These are phyloP conservation scores for Ptychoptera albimana DNA, from an alignment of 2,888 invertebrate species.

Conservation along the genomic window DNA sequence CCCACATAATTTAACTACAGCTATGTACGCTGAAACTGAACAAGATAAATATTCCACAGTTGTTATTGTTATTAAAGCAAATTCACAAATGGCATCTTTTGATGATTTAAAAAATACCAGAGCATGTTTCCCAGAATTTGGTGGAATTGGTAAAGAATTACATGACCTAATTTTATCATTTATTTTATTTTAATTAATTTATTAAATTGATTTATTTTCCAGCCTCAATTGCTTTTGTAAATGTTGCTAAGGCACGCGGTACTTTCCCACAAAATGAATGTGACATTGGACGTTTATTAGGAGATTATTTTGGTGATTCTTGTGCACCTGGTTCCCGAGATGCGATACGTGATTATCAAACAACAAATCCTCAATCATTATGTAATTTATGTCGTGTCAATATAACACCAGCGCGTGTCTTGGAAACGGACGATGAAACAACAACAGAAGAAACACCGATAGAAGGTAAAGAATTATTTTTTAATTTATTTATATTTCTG, in stretches of 20 bases:
- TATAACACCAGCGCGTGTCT: not conserved
- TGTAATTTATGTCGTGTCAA: slow-evolving; percentile 18
- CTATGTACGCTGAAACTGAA: slow-evolving; percentile 42
- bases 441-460: not conserved
- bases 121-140: slow-evolving; percentile 51
- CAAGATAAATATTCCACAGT: slow-evolving; percentile 33
- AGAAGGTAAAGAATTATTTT: no score
- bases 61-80: slow-evolving; percentile 36
- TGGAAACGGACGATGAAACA: not conserved
- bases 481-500: no score
- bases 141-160: slow-evolving; percentile 34
- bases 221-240: slow-evolving; percentile 47
- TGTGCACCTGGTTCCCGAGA: slow-evolving; percentile 46
- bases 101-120: slow-evolving; percentile 36
- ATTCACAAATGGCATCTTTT: slow-evolving; percentile 32
- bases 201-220: slow-evolving; percentile 4
- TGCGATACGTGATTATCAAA: slow-evolving; percentile 29
- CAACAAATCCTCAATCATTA: slow-evolving; percentile 17
- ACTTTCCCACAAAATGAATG: slow-evolving; percentile 34
- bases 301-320: slow-evolving; percentile 38
- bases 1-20: slow-evolving; percentile 36
- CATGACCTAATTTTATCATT: slow-evolving; percentile 24
- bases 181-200: not conserved
- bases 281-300: slow-evolving; percentile 38
- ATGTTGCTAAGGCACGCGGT: slow-evolving; percentile 33